Evolutionary conservation across 2,888 invertebrate species (phyloP).

Genomic region (Apantesis nais): DNA sequence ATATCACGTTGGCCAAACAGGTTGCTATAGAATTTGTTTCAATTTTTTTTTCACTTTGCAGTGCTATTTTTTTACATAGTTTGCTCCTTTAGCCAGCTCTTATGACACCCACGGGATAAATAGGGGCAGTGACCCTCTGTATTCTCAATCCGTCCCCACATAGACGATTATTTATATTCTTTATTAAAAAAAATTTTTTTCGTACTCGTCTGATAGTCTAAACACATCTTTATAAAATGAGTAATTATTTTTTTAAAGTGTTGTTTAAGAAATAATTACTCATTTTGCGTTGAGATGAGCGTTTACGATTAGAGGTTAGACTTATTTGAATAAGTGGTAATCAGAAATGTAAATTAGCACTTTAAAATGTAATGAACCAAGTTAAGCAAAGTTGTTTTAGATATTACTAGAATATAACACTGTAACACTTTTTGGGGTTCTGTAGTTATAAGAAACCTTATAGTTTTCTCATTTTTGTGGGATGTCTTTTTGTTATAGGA

Average conservation of each 20-base stretch:
- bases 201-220: neutral
- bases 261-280: slow-evolving; percentile 1
- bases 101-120: too few relatives aligned
- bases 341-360: slow-evolving; percentile 2
- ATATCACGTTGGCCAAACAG: too few relatives aligned
- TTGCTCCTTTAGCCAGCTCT: too few relatives aligned
- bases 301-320: slow-evolving; percentile 5
- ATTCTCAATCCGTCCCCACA: too few relatives aligned
- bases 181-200: too few relatives aligned
- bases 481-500: neutral
- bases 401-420: neutral
- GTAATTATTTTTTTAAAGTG: neutral
- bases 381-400: slow-evolving; percentile 1
- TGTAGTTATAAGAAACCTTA: neutral
- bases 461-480: neutral
- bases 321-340: slow-evolving; percentile 15
- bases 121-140: too few relatives aligned
- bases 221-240: neutral
- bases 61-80: too few relatives aligned
- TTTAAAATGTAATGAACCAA: neutral
- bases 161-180: too few relatives aligned
- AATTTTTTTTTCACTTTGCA: too few relatives aligned
- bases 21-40: too few relatives aligned
- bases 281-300: neutral
- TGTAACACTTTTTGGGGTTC: neutral